Percentiles rank a stretch among this genome's conserved stretches.
phyloP scores from a whole-genome alignment of 2,797 vertebrate species.

The Crenuchus spilurus region DNA sequence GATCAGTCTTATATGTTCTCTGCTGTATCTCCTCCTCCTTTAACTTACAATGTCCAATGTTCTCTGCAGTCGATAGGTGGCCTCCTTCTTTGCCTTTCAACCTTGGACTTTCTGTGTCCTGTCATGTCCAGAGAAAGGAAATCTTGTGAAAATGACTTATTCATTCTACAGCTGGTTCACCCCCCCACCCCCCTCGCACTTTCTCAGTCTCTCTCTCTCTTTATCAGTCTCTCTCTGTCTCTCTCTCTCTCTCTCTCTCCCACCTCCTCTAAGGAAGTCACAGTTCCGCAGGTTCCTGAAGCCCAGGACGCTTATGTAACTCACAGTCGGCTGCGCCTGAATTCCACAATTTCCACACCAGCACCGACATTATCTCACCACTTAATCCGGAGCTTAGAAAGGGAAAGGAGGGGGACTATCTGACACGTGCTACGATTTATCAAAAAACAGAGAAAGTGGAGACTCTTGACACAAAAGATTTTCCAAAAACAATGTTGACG shows the following conservation, averaged over 20 bases:
- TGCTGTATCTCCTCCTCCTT: no score
- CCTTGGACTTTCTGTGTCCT: not conserved
- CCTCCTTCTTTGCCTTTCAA: not conserved
- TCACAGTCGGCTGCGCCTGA: constrained; percentile 51
- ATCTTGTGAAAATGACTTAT: not conserved
- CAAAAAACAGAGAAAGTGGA: constrained; percentile 22
- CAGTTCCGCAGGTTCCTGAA: constrained; percentile 37
- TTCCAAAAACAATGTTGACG: not conserved
- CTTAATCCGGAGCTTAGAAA: constrained; percentile 47
- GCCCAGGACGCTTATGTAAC: constrained; percentile 67
- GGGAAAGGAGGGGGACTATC: constrained; percentile 54
- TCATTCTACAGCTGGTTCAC: no score
- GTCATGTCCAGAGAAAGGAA: not conserved
- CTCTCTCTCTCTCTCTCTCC: constrained; percentile 51
- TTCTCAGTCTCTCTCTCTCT: not conserved
- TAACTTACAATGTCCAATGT: no score
- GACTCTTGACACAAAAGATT: not conserved
- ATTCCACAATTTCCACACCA: constrained; percentile 50
- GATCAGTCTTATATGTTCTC: no score
- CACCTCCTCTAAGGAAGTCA: constrained; percentile 44
- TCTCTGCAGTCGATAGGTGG: no score
- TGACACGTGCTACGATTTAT: constrained; percentile 23
- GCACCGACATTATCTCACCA: constrained; percentile 46
- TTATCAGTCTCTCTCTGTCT: constrained; percentile 8
- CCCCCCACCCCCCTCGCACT: not conserved